Evolutionary conservation across 2,888 invertebrate genomes (phyloP), one percentile per base, ranked within the genome.

Genomic region (Torymus texanus): DNA sequence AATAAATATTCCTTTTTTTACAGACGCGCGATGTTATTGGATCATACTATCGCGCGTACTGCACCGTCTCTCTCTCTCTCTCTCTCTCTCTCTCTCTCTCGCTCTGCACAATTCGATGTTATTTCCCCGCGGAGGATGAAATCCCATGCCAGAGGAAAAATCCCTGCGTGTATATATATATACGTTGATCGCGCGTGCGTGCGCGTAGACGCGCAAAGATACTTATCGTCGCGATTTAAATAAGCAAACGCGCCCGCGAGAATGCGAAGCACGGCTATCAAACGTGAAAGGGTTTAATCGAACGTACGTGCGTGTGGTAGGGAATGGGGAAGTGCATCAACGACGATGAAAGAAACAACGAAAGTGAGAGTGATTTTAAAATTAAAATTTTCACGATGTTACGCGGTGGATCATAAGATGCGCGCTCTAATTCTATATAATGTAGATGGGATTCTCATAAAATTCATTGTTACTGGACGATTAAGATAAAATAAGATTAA

Each of bases 141-240:
- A 41, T 41, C 41, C 41, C 41, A 5, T 1, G 8, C 41, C 41
- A 68, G 24, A 73, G 50, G 18, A 59, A 73, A 73, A 68, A 78
- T 74, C 62, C 41, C 73, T 21, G 55, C 4, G 29, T 63, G 8
- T 14, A 63, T 63, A 13, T 50, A 13, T 16, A 2, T 56, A 55
- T 18, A n/a, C 11, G 10, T n/a, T 11, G 5, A 10, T n/a, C 51
- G 2, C 18, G n/a, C 0, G 75, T 24, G 51, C 24, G 53, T 29
- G 58, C 8, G 14, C n/a, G 59, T 16, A 68, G 18, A 70, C 24
- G 8, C 4, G 56, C 24, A 63, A 53, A 62, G 70, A 65, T 75
- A 70, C 75, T 79, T 75, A 75, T 61, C 71, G 61, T 18, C 53
- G 53, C 75, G 24, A 79, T 79, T 79, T 71, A 53, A 75, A 75